Evolutionary conservation across 2,888 invertebrate genomes (phyloP), one percentile per base, ranked within the genome.

Genomic region (Heliconius aoede): DNA sequence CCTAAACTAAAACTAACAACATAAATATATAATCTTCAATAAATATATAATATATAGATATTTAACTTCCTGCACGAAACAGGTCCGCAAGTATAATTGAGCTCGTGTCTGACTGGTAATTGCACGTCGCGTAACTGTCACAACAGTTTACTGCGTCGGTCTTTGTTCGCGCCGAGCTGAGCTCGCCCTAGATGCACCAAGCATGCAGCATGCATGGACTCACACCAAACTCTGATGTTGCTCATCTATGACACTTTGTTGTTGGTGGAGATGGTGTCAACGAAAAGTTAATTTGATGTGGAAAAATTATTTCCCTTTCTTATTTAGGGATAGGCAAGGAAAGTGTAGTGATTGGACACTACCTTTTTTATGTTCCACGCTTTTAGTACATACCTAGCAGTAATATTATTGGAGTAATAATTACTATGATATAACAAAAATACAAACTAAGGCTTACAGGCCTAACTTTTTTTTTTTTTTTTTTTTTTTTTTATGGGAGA

Each of bases 61-160:
- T n/a, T n/a, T n/a, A n/a, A n/a, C n/a, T 30, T 51, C 51, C 21
- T 7, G 15, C 55, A 55, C 21, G 69, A 55, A 69, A 69, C 30
- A 69, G 30, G n/a, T 15, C 8, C 24, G 51, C 32, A 24, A 72
- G 64, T 71, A 62, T 76, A 76, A 76, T 72, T 51, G 64, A 64
- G 64, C 62, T 51, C 64, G 75, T 71, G 71, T 72, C 75, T 76
- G 71, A 28, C 75, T 76, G 55, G 76, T 83, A 82, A 81, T 81
- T 81, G 79, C 77, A 69, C 72, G 78, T 82, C 76, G 76, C 71
- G 69, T 68, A 81, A 77, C 78, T 82, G 80, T 78, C 81, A 80
- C 78, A 79, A 80, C 80, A 81, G 78, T 81, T 82, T 77, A 80
- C 79, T 78, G 80, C 74, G 72, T 78, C 74, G 77, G 72, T 69